Base-by-base conservation (phyloP, 2,888 invertebrate species). In the Morpho helenor region DNA sequence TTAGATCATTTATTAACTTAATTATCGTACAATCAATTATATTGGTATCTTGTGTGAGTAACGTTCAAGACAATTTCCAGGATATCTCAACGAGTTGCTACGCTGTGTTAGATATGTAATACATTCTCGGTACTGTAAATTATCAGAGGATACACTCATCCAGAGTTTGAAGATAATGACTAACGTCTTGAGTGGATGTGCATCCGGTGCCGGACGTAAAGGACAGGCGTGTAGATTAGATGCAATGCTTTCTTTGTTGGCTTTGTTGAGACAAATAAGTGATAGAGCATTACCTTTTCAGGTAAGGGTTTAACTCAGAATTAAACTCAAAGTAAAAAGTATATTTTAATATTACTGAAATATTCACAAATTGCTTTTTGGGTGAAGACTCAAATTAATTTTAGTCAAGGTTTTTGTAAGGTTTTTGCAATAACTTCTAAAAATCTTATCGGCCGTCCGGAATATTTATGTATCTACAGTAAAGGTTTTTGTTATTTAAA, bases 71-170 rank as follows among this genome's bases (percentile, higher is more conserved):
- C 39, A 49, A 55, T 59, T 71, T 71, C 56, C 68, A 88, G 89
- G 89, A 56, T 88, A 87, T 66, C 75, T 88, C 2, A 88, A 88
- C 68, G 88, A 88, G 64, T 56, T 88, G 56, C 77, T 83, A 72
- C 83, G 84, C 22, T 88, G 89, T 63, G 75, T 86, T 49, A 72
- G 85, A 51, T 82, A 86, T 69, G 75, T 74, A 6, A 61, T 84
- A 2, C 75, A 84, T 66, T 83, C 79, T 0, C 76, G 77, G 16
- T 78, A 78, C 70, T 81, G 82, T 66, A 75, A 75, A 50, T 66
- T 87, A 5, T 84, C 87, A 0, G 86, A 86, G 63, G 79, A 80
- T 8, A 80, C 79, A 0, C 59, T 83, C n/a, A 63, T 83, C 2
- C 66, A 73, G 1, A 75, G 81, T 59, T 50, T 87, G 61, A 68